Percentiles rank a stretch among this genome's conserved stretches.
Evolutionary conservation across 2,797 vertebrate species (phyloP).

Genomic region (Saxicola maurus): DNA sequence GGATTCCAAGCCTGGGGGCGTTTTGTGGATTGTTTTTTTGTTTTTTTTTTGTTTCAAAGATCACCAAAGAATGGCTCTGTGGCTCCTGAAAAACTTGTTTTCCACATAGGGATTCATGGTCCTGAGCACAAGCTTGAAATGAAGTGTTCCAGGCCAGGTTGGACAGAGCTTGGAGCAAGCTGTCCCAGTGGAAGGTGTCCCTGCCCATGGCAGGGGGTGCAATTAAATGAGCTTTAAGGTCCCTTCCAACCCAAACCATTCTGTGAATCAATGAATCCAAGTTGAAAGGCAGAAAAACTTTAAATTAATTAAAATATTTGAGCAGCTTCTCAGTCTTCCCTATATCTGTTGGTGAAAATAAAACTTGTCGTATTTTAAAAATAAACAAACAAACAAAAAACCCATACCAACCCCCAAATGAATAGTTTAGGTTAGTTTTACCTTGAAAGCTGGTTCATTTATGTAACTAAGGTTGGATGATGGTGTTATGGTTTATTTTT

Average conservation of each 20-base stretch:
- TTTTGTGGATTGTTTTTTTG: no score
- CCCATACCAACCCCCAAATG: background rate
- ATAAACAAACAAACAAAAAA: background rate
- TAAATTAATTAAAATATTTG: background rate
- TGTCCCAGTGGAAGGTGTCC: background rate
- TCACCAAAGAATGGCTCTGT: background rate
- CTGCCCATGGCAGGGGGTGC: background rate
- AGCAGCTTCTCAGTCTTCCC: background rate
- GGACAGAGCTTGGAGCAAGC: background rate
- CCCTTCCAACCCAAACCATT: background rate
- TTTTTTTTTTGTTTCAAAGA: background rate
- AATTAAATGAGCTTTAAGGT: background rate
- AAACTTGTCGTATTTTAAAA: background rate
- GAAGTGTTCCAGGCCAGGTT: background rate
- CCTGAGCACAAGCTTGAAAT: background rate
- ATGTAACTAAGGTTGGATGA: background rate
- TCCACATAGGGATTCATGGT: rapidly evolving
- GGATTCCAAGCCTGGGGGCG: background rate
- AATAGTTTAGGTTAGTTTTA: background rate
- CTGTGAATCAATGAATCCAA: background rate
- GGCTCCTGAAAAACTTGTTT: background rate
- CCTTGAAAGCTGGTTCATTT: background rate
- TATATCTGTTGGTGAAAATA: background rate
- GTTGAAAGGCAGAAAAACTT: rapidly evolving
- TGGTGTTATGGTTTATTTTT: background rate